Percentiles rank a stretch among this genome's conserved stretches.
Evolutionary conservation across 2,113 vertebrate genomes (phyloP).

Genomic region (Zosterops borbonicus): DNA sequence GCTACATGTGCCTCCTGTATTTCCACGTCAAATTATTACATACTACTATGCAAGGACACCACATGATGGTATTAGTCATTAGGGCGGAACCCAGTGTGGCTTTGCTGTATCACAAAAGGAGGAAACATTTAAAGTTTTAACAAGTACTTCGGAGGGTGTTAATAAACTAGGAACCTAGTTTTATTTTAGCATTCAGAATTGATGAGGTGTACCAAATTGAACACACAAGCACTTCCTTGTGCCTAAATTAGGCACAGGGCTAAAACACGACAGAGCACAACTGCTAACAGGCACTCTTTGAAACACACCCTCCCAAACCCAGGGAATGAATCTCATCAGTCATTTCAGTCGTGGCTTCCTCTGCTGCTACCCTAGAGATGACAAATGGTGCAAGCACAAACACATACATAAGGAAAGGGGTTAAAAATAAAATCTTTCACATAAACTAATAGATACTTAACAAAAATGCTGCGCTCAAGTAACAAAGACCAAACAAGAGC

Average conservation of each 20-base stretch:
- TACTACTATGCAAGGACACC: not conserved
- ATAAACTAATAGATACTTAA: not conserved
- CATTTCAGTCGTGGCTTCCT: not conserved
- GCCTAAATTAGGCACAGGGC: not conserved
- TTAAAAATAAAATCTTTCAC: not conserved
- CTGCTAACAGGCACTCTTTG: accelerated
- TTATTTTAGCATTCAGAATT: not conserved
- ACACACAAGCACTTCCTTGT: not conserved
- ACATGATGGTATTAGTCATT: not conserved
- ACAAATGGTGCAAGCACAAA: not conserved
- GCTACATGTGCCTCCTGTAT: not conserved
- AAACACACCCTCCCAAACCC: not conserved
- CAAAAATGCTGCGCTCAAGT: not conserved
- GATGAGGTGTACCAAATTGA: not conserved
- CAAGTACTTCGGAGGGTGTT: not conserved
- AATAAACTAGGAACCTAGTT: not conserved
- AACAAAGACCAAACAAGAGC: not conserved
- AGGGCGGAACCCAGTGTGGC: not conserved
- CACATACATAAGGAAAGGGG: not conserved
- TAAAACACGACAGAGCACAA: not conserved
- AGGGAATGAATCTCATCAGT: not conserved
- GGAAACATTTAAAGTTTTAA: not conserved
- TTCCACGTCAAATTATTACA: not conserved
- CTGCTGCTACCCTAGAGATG: not conserved
- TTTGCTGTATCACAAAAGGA: not conserved